Evolutionary conservation across 2,888 invertebrate species (phyloP).

Genomic region (Yponomeuta cagnagella): DNA sequence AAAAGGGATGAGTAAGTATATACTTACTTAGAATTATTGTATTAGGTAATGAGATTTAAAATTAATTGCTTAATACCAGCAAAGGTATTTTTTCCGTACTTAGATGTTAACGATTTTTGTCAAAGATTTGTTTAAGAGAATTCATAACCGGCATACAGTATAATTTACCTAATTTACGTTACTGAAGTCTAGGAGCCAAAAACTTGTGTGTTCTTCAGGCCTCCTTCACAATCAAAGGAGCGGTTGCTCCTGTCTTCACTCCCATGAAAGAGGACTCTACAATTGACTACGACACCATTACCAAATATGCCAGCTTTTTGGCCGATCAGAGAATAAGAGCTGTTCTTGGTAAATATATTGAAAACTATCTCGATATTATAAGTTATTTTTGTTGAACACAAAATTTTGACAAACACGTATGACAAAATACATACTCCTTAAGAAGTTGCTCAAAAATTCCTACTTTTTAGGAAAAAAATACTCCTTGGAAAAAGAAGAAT

Average conservation of each 20-base stretch:
- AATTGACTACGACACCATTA: conserved; percentile 64
- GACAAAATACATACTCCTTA: too few species aligned
- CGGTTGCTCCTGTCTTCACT: conserved; percentile 81
- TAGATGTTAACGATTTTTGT: too few species aligned
- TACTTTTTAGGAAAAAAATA: not conserved
- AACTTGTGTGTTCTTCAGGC: conserved; percentile 32
- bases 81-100: too few species aligned
- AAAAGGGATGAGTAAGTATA: too few species aligned
- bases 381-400: not conserved
- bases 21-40: too few species aligned
- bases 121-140: too few species aligned
- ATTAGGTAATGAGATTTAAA: too few species aligned
- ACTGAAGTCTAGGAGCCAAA: not conserved
- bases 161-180: too few species aligned
- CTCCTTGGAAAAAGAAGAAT: not conserved
- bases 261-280: conserved; percentile 68
- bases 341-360: conserved; percentile 70
- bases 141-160: too few species aligned
- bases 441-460: too few species aligned
- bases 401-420: too few species aligned
- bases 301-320: conserved; percentile 78
- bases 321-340: conserved; percentile 73
- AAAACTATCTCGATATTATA: not conserved
- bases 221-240: conserved; percentile 69
- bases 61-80: too few species aligned